Evolutionary conservation across 2,888 invertebrate species (phyloP).

Genomic region (Hirtodrosophila alboralis): DNA sequence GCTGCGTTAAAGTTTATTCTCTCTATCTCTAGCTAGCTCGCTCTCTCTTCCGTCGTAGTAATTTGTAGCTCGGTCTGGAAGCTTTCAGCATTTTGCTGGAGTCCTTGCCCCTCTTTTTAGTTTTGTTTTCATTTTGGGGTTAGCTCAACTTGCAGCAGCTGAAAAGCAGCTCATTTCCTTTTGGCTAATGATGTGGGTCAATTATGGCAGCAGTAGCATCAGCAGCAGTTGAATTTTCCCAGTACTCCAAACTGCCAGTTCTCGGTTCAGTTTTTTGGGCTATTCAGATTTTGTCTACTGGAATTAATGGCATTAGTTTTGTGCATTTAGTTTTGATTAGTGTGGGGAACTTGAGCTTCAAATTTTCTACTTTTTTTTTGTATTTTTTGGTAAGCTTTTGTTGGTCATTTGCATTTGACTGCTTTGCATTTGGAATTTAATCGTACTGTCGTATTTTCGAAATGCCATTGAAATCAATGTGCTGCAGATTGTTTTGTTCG

Average conservation of each 20-base stretch:
- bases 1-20: conserved; percentile 72
- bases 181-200: conserved; percentile 78
- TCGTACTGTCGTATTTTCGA: conserved; percentile 20
- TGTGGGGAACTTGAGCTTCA: conserved; percentile 42
- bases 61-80: conserved; percentile 57
- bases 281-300: conserved; percentile 78
- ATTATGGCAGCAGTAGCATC: conserved; percentile 67
- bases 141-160: conserved; percentile 59
- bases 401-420: conserved; percentile 58
- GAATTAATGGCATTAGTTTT: conserved; percentile 80
- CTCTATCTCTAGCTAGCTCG: too few species aligned
- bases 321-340: conserved; percentile 78
- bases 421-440: conserved; percentile 36
- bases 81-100: conserved; percentile 41
- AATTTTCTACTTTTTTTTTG: conserved; percentile 15
- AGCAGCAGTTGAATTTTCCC: conserved; percentile 26
- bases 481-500: conserved; percentile 52
- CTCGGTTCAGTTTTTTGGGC: conserved; percentile 46
- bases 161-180: conserved; percentile 75
- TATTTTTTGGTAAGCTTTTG: conserved; percentile 12
- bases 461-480: conserved; percentile 60
- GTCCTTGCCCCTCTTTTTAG: conserved; percentile 45
- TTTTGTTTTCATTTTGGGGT: conserved; percentile 18
- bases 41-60: conserved; percentile 65
- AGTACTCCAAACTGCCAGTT: conserved; percentile 10